Evolutionary conservation across 2,888 invertebrate species (phyloP).

Genomic region (Muscina levida): DNA sequence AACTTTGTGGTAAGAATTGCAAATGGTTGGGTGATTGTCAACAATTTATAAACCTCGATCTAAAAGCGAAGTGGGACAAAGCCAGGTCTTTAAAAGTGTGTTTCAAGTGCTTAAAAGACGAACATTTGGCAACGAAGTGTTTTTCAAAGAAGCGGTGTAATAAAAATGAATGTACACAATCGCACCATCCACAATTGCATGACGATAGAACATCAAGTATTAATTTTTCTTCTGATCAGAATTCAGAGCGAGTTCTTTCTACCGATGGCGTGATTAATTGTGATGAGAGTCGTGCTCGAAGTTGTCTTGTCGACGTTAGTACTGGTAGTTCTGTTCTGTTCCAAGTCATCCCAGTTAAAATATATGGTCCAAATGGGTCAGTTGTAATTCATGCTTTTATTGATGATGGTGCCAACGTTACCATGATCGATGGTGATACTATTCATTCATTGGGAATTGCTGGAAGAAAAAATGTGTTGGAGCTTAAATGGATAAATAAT

Average conservation of each 20-base stretch:
- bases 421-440: neutral
- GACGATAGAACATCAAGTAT: too few relatives aligned
- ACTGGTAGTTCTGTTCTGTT: neutral
- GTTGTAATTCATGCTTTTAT: neutral
- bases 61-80: neutral
- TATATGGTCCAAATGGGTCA: neutral
- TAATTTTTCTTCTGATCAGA: too few relatives aligned
- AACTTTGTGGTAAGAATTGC: neutral
- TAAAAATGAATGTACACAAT: neutral
- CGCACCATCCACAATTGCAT: neutral
- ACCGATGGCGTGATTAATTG: too few relatives aligned
- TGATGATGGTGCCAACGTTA: neutral
- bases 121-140: neutral
- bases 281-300: neutral
- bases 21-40: neutral
- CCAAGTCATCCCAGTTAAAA: neutral
- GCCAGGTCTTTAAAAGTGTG: neutral
- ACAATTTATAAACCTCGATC: neutral
- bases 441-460: neutral
- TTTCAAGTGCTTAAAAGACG: neutral
- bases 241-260: too few relatives aligned
- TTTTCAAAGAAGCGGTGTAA: neutral
- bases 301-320: neutral
- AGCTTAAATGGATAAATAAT: constrained; percentile 9
- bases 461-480: neutral